Evolutionary conservation across 2,797 vertebrate genomes (phyloP).

Genomic region (Notoglanidium macrostoma): DNA sequence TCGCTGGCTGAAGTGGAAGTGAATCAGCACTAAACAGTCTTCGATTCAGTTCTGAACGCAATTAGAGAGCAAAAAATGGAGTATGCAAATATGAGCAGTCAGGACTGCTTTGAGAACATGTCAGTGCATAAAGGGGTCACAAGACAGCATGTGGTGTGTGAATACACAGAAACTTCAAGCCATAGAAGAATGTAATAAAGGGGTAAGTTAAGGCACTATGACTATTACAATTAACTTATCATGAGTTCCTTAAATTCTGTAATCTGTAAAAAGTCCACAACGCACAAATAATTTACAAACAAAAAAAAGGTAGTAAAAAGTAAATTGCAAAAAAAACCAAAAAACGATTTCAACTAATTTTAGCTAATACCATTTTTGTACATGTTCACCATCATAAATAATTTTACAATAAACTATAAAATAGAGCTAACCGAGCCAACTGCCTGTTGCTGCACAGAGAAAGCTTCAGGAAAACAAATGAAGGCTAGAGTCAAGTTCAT

Average conservation of each 20-base stretch:
- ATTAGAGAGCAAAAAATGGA: background rate
- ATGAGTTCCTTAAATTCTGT: too few species aligned
- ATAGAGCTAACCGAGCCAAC: background rate
- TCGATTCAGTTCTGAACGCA: background rate
- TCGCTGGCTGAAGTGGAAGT: background rate
- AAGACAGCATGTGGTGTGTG: background rate
- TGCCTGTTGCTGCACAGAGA: background rate
- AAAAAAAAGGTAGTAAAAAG: background rate
- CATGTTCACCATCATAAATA: background rate
- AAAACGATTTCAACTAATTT: background rate
- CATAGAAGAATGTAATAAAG: background rate
- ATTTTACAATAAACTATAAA: background rate
- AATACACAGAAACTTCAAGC: background rate
- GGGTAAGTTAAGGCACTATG: background rate
- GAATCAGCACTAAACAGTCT: slow-evolving; percentile 1
- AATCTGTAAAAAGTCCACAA: too few species aligned
- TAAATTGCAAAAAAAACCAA: too few species aligned
- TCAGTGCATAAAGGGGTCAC: background rate
- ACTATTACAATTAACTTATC: too few species aligned
- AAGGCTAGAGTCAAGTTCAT: background rate
- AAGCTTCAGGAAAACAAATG: background rate
- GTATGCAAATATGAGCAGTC: background rate
- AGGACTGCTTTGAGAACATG: background rate
- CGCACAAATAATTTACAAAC: background rate
- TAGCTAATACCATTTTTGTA: background rate